Evolutionary conservation across 2,113 vertebrate genomes (phyloP), one percentile per base, ranked within the genome.

Genomic region (Pyxicephalus adspersus): DNA sequence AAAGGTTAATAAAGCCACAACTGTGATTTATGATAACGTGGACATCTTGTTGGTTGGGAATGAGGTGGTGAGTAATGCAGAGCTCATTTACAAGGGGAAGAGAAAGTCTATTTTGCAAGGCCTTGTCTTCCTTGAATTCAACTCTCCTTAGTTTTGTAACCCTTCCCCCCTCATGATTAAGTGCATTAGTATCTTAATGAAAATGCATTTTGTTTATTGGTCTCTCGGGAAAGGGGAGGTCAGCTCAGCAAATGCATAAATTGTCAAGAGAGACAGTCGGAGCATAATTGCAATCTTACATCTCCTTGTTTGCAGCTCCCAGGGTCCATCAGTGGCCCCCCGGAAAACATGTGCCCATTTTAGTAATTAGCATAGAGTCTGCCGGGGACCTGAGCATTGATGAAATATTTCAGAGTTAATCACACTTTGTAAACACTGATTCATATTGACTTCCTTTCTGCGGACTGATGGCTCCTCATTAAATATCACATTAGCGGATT

Each of bases 361-460:
- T 85, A 75, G 87, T 93, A 95, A 96, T 95, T 95, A 96, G 94
- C 94, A 93, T 89, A 90, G 86, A 91, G 90, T 84, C 94, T 93
- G 91, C 89, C 91, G 91, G 90, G 90, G 93, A 94, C 93, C 89
- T 84, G 89, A 88, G 89, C 91, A 92, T 89, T 94, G 93, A 96
- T 94, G 91, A 94, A 95, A 96, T 94, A 96, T 97, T 94, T 98
- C 95, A 93, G 96, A 94, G 93, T 95, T 96, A 95, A 98, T 97
- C 94, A 95, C 94, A 95, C 93, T 95, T 94, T 92, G 95, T 95
- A 96, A 97, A 98, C 96, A 97, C 95, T 97, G 96, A 98, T 99
- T 96, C 94, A 95, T 99, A 99, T 99, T 95, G 98, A 98, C 96
- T 97, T 95, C 93, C 94, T 95, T 95, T 95, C 95, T 95, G 90